These are phyloP conservation scores for Caenorhabditis sp. DNA, from an alignment of 2,888 invertebrate species.

Conservation along the genomic window DNA sequence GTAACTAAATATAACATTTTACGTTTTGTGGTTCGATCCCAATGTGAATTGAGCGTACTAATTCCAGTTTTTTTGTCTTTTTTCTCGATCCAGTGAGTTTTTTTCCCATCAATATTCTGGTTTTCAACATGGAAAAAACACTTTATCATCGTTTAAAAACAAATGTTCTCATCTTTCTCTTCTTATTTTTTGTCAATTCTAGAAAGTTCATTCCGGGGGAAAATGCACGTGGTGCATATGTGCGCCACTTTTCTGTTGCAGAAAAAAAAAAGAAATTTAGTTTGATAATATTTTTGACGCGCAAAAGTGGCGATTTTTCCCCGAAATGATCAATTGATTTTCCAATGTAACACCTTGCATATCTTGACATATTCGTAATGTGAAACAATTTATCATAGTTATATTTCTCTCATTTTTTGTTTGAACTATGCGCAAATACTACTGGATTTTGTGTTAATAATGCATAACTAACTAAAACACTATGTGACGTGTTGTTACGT, in stretches of 20 bases:
- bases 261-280: too few relatives aligned
- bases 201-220: neutral
- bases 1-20: too few relatives aligned
- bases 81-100: neutral
- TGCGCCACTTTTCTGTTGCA: too few relatives aligned
- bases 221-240: too few relatives aligned
- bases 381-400: neutral
- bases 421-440: neutral
- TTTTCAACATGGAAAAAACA: neutral
- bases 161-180: neutral
- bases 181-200: neutral
- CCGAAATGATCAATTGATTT: too few relatives aligned
- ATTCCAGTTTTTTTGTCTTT: neutral
- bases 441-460: neutral
- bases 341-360: neutral
- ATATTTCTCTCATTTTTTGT: neutral
- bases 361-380: neutral
- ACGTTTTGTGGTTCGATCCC: too few relatives aligned
- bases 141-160: slow-evolving; percentile 3
- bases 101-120: neutral
- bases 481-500: too few relatives aligned
- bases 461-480: too few relatives aligned
- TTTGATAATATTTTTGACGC: too few relatives aligned
- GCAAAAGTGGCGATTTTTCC: too few relatives aligned
- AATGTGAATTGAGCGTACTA: too few relatives aligned